These are phyloP conservation scores for Tapirus terrestris DNA, from an alignment of 2,113 vertebrate genomes.

Conservation along the genomic window DNA sequence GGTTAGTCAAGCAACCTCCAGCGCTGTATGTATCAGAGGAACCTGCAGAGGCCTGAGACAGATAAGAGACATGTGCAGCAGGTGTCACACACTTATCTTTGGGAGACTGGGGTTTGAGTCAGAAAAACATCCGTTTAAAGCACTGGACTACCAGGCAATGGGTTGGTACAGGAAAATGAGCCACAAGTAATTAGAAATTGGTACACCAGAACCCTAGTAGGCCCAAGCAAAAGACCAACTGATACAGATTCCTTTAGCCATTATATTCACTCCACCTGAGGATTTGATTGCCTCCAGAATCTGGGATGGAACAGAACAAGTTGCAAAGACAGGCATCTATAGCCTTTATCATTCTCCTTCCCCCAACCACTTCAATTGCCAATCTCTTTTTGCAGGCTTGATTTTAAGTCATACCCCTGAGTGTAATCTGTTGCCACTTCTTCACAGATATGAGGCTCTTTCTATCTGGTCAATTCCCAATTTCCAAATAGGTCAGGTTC, in stretches of 20 bases:
- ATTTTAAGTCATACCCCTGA: not conserved
- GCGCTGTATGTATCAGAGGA: not conserved
- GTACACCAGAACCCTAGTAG: not conserved
- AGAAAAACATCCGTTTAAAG: not conserved
- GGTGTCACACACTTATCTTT: not conserved
- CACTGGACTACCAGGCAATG: not conserved
- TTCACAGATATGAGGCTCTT: not conserved
- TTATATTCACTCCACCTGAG: not conserved
- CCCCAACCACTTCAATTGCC: not conserved
- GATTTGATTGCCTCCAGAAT: not conserved
- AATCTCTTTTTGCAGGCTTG: not conserved
- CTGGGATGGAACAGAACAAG: not conserved
- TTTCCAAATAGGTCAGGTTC: not conserved
- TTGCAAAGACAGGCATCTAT: not conserved
- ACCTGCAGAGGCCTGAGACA: not conserved
- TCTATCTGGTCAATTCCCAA: not conserved
- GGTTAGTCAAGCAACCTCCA: not conserved
- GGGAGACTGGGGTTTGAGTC: not conserved
- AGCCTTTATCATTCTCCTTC: not conserved
- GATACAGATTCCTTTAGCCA: not conserved
- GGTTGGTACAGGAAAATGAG: not conserved
- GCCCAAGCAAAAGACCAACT: not conserved
- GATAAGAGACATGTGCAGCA: not conserved
- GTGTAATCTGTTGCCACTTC: not conserved
- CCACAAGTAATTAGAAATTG: not conserved